A percentile compares a stretch with the other conserved stretches of the same genome.
Conservation (phyloP, 2,888 invertebrate genomes). For the Mythimna lalbum region DNA sequence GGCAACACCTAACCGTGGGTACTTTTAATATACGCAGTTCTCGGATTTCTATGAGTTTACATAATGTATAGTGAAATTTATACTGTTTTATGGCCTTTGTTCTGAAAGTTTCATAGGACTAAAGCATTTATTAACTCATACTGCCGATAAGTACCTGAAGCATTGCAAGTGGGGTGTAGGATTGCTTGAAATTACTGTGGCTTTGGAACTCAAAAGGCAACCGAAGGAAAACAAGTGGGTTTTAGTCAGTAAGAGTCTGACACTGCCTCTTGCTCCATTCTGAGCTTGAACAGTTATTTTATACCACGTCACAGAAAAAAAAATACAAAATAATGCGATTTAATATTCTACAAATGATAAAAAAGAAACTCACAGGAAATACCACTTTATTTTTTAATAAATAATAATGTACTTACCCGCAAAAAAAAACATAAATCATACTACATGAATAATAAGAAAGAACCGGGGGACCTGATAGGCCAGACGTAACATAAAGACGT, state of each 20-base stretch:
- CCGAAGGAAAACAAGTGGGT: no score
- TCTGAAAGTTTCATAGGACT: not conserved
- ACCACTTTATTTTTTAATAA: not conserved
- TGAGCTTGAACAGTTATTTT: no score
- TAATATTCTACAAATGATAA: no score
- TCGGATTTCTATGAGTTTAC: constrained; percentile 16
- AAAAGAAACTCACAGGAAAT: not conserved
- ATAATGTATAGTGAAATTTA: constrained; percentile 11
- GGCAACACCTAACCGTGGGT: constrained; percentile 9
- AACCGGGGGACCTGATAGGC: constrained; percentile 35
- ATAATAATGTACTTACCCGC: constrained; percentile 6
- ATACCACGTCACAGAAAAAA: no score
- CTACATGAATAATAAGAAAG: constrained; percentile 51
- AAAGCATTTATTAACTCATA: not conserved
- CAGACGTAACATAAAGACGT: constrained; percentile 54
- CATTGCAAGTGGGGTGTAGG: not conserved
- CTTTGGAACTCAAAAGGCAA: no score
- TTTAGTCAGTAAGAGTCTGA: not conserved
- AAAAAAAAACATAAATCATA: constrained; percentile 44
- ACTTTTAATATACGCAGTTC: constrained; percentile 28
- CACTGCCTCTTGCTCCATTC: no score
- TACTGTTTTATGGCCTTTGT: not conserved
- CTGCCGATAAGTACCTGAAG: not conserved
- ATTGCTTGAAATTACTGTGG: no score
- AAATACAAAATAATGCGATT: no score